Evolutionary conservation across 2,113 vertebrate species (phyloP).

Genomic region (Empidonax alnorum): DNA sequence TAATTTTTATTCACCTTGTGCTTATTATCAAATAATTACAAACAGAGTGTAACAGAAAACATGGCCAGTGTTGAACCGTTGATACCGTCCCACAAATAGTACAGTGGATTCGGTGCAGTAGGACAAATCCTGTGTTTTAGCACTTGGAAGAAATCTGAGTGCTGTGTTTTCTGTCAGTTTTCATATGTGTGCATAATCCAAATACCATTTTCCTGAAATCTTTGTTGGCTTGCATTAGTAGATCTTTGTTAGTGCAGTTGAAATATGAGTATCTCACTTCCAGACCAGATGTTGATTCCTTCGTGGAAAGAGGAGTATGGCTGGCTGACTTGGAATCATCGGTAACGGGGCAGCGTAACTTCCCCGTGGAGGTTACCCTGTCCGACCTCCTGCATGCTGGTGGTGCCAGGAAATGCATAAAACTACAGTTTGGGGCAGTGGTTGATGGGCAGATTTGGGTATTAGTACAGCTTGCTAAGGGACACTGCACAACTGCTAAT

Average conservation of each 20-base stretch:
- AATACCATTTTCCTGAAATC: conserved; percentile 23
- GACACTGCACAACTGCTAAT: neutral
- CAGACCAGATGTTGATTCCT: conserved; percentile 6
- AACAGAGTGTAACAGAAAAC: neutral
- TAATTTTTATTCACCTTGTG: neutral
- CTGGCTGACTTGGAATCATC: neutral
- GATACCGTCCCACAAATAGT: neutral
- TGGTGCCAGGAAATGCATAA: neutral
- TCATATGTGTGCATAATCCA: neutral
- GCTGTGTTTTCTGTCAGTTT: neutral
- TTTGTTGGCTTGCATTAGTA: neutral
- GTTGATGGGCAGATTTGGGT: neutral
- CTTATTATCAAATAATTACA: neutral
- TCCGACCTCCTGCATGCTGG: neutral
- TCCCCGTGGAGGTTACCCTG: neutral
- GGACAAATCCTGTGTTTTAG: neutral
- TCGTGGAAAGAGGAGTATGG: neutral
- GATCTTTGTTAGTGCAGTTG: conserved; percentile 16
- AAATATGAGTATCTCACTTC: conserved; percentile 22
- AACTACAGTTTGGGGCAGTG: neutral
- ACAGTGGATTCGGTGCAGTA: neutral
- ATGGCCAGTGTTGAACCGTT: neutral
- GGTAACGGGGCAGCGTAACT: rapidly evolving
- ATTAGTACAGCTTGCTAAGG: neutral
- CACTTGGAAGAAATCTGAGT: neutral